Evolutionary conservation across 2,113 vertebrate species (phyloP), one percentile per base, ranked within the genome.

Genomic region (Pseudopipra pipra): DNA sequence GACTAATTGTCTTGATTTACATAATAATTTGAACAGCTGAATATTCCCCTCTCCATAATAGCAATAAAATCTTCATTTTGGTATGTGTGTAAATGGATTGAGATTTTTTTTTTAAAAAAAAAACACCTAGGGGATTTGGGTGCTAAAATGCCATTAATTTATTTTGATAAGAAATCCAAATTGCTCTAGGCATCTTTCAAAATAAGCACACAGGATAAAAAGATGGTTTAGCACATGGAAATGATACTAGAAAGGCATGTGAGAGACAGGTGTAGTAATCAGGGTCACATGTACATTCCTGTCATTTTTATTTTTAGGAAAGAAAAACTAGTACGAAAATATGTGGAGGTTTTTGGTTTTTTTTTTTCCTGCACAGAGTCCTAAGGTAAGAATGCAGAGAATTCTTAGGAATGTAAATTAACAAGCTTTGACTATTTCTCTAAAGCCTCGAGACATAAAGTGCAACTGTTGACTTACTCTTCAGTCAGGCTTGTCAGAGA

Each of bases 311-410:
- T 56, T 90, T 87, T 93, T 77, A 76, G 49, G 35, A 67, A 66
- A 49, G 55, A 49, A 87, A 72, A 86, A 15, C 6, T 71, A 51
- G 5, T 77, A 43, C 58, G 14, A 61, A 55, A 80, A 76, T 39
- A 4, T 1, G 0, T 70, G 58, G 30, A 39, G 14, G 1, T 2
- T 37, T 39, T 52, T 27, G 14, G n/a, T 6, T 35, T 14, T 33
- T 30, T 30, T 47, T 44, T 39, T 54, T 52, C 8, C 41, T 43
- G 43, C 25, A 27, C 17, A 30, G n/a, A 62, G 85, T 68, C 39
- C 33, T 65, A 44, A 75, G 21, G 16, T 81, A 59, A 68, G 14
- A 72, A 85, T 37, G 35, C 35, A 78, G 56, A 75, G 87, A 31
- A 56, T 59, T 59, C 62, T 56, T 74, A 65, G 35, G 43, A 52